Conservation (phyloP, 2,113 vertebrate genomes). For the Aramus guarauna region DNA sequence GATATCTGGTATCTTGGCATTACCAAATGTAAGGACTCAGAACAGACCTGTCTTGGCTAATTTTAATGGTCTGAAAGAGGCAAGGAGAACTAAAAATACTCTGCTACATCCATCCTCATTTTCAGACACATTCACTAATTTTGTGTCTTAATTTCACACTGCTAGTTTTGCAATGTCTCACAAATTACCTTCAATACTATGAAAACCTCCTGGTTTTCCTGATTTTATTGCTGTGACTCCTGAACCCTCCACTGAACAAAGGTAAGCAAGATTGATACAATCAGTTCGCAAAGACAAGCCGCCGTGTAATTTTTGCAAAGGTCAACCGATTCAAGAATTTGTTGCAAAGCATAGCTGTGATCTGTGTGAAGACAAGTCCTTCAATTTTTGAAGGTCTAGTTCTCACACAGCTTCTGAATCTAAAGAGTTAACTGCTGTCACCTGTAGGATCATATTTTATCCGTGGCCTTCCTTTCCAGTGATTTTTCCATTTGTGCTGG, state of each 20-base stretch:
- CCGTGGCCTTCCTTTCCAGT: background rate
- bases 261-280: background rate
- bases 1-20: background rate
- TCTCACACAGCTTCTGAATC: background rate
- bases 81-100: background rate
- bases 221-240: background rate
- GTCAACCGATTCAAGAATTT: background rate
- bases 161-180: background rate
- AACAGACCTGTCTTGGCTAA: background rate
- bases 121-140: background rate
- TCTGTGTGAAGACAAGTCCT: background rate
- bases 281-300: background rate
- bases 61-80: background rate
- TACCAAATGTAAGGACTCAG: background rate
- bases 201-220: background rate
- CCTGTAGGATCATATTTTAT: background rate
- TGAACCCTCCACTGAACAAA: background rate
- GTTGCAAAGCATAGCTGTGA: background rate
- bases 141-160: background rate
- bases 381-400: background rate
- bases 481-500: conserved; percentile 18
- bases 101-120: background rate
- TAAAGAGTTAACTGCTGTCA: background rate
- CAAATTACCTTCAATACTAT: background rate
- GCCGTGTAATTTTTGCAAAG: background rate